A percentile compares a stretch with the other conserved stretches of the same genome.
Conservation (phyloP, 2,888 invertebrate genomes). For the Polymixis flavicincta region DNA sequence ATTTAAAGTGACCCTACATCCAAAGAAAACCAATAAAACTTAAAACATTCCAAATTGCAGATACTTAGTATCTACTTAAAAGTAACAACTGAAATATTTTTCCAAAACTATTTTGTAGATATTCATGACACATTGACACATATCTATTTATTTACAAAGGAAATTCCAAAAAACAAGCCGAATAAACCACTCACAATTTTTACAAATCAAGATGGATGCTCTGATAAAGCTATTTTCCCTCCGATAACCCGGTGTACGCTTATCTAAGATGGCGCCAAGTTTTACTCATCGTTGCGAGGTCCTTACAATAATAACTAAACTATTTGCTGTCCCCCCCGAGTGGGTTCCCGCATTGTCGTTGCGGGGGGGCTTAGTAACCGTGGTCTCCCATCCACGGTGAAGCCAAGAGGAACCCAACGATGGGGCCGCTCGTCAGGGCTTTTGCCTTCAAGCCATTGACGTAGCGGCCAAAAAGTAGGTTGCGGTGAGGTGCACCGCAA, state of each 20-base stretch:
- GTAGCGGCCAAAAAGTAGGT: too few species aligned
- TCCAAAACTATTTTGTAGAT: not conserved
- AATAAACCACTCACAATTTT: constrained; percentile 23
- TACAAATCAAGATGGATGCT: constrained; percentile 39
- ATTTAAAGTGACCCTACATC: not conserved
- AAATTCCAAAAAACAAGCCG: not conserved
- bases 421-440: too few species aligned
- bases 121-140: constrained; percentile 15
- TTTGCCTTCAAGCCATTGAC: too few species aligned
- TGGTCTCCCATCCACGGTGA: too few species aligned
- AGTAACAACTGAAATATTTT: not conserved
- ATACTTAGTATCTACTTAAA: not conserved
- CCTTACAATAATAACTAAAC: constrained; percentile 7
- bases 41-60: not conserved
- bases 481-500: too few species aligned
- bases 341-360: too few species aligned
- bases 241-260: constrained; percentile 27
- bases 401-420: too few species aligned
- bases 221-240: constrained; percentile 42
- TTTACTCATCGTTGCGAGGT: constrained; percentile 34
- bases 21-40: not conserved
- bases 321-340: too few species aligned
- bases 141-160: constrained; percentile 2
- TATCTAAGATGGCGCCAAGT: constrained; percentile 54
- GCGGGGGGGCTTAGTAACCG: too few species aligned